Conservation (phyloP, 1,140 invertebrate genomes). For the Macrostomum lignano region DNA sequence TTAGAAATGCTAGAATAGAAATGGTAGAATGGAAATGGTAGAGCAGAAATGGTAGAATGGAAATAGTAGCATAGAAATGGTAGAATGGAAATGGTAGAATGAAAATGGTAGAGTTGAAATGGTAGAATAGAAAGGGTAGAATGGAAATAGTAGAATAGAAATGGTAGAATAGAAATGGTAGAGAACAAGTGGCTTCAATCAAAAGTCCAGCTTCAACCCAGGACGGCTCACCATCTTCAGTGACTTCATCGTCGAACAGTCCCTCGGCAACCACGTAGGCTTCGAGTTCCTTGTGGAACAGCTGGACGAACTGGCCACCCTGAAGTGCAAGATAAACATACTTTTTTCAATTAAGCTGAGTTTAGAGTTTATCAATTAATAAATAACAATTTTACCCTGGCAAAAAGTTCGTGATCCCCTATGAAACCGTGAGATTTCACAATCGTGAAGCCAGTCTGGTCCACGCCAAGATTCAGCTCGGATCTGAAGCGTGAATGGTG, state of each 20-base stretch:
- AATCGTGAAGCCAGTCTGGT: too few species aligned
- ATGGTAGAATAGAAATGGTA: neutral
- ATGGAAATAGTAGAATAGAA: too few species aligned
- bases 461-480: slow-evolving; percentile 3
- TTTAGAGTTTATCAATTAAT: neutral
- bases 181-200: neutral
- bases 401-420: slow-evolving; percentile 1
- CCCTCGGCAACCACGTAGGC: slow-evolving; percentile 8
- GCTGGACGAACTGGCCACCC: slow-evolving; percentile 7
- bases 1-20: too few species aligned
- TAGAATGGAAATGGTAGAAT: too few species aligned
- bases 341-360: too few species aligned
- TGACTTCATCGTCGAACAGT: slow-evolving; percentile 8
- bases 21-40: too few species aligned
- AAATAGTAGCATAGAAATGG: neutral
- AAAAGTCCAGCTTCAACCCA: neutral
- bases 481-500: neutral
- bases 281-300: slow-evolving; percentile 9
- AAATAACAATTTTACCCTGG: slow-evolving; percentile 1
- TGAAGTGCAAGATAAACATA: neutral
- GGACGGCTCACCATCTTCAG: slow-evolving; percentile 9
- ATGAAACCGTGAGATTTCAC: slow-evolving; percentile 10
- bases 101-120: too few species aligned
- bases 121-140: too few species aligned
- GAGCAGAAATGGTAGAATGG: too few species aligned